Evolutionary conservation across 2,113 vertebrate genomes (phyloP).

Genomic region (Sterrhoptilus dennistouni): DNA sequence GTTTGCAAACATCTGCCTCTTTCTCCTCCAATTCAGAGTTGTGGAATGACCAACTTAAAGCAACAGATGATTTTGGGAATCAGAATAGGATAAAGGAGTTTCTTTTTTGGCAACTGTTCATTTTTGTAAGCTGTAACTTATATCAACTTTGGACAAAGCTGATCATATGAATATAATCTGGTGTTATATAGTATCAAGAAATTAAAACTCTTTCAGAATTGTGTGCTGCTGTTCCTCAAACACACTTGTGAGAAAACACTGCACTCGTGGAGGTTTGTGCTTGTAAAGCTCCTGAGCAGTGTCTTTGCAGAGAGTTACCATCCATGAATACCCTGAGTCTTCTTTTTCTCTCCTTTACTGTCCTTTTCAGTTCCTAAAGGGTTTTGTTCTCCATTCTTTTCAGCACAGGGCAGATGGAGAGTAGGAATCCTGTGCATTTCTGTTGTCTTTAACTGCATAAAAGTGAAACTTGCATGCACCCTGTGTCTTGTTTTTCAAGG

Average conservation of each 20-base stretch:
- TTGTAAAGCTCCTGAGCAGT: neutral
- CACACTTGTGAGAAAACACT: neutral
- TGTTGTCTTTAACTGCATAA: neutral
- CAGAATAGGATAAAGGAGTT: neutral
- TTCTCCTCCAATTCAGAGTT: neutral
- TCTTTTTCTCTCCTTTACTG: neutral
- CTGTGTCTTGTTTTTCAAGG: neutral
- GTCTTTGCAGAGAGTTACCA: neutral
- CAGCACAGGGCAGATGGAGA: neutral
- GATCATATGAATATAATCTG: rapidly evolving
- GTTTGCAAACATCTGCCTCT: neutral
- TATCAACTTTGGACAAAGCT: neutral
- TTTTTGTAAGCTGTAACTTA: neutral
- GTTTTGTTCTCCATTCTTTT: neutral
- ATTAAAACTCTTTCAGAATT: neutral
- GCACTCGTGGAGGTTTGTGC: neutral
- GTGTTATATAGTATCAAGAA: neutral
- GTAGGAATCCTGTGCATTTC: neutral
- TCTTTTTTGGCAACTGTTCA: neutral
- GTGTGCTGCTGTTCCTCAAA: neutral
- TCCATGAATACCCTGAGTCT: neutral
- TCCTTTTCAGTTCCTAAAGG: neutral
- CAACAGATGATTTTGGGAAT: rapidly evolving
- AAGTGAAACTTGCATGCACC: neutral
- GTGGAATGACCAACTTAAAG: neutral